Percentiles rank a stretch among this genome's conserved stretches.
These are phyloP conservation scores for Standfussiana lucernea DNA, from an alignment of 2,888 invertebrate genomes.

Conservation along the genomic window DNA sequence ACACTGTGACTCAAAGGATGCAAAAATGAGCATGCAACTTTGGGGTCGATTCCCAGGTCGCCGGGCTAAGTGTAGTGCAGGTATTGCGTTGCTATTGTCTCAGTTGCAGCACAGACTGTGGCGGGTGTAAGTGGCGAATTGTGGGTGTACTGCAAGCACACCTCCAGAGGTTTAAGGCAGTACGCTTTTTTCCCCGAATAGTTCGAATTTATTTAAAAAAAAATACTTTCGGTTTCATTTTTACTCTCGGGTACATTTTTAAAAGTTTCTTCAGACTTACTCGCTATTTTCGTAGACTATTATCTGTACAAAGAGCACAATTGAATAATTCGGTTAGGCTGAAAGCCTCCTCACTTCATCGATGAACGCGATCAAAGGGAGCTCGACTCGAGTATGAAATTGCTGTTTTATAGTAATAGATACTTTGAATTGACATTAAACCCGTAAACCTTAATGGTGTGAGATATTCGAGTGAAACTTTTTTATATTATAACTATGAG, in stretches of 20 bases:
- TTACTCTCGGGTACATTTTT: neutral
- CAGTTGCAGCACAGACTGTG: neutral
- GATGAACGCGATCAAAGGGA: conserved; percentile 36
- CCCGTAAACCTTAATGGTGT: too few relatives aligned
- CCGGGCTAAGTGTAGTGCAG: neutral
- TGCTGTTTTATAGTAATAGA: too few relatives aligned
- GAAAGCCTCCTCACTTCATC: conserved; percentile 16
- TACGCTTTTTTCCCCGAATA: neutral
- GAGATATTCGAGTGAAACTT: too few relatives aligned
- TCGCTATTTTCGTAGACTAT: neutral
- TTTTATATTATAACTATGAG: too few relatives aligned
- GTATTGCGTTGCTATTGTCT: neutral
- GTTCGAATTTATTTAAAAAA: neutral
- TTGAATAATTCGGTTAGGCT: conserved; percentile 18
- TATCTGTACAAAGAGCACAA: conserved; percentile 2
- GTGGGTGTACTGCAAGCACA: neutral
- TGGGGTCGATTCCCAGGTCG: neutral
- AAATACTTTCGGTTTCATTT: neutral
- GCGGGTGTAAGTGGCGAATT: neutral
- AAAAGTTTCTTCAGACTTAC: neutral
- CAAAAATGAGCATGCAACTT: neutral
- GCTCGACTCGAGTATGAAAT: conserved; percentile 13
- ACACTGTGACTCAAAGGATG: neutral
- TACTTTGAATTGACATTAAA: too few relatives aligned
- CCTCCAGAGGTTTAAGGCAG: neutral